These are phyloP conservation scores for Ondatra zibethicus DNA, from an alignment of 2,113 vertebrate species.

Conservation along the genomic window DNA sequence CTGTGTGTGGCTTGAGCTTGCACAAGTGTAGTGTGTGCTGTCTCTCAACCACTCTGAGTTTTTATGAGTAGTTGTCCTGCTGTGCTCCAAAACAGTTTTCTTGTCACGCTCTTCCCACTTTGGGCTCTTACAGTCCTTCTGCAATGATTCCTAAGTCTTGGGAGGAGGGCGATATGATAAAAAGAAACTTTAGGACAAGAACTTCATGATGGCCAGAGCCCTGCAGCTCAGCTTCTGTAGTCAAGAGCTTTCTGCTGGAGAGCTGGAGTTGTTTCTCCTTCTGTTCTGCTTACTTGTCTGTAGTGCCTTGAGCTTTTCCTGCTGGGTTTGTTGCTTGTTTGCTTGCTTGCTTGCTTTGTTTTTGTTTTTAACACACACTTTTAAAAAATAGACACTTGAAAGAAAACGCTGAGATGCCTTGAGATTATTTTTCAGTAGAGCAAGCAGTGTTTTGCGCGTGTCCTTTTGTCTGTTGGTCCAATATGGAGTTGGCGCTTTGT, in stretches of 20 bases:
- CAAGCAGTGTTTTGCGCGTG: not conserved
- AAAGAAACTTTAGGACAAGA: not conserved
- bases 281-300: not conserved
- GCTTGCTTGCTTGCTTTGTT: not conserved
- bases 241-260: not conserved
- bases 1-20: not conserved
- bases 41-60: not conserved
- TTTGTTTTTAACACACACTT: not conserved
- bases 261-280: constrained; percentile 1
- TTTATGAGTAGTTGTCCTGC: not conserved
- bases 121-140: not conserved
- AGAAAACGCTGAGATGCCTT: not conserved
- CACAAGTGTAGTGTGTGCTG: not conserved
- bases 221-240: not conserved
- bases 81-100: not conserved
- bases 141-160: not conserved
- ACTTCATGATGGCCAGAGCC: not conserved
- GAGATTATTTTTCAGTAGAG: constrained; percentile 43
- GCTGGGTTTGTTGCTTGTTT: not conserved
- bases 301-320: not conserved
- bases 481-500: not conserved
- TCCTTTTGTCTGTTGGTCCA: constrained; percentile 26
- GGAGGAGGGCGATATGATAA: not conserved
- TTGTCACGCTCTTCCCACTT: not conserved
- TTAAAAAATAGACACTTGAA: not conserved